Evolutionary conservation across 2,113 vertebrate genomes (phyloP).

Genomic region (Noctilio leporinus): DNA sequence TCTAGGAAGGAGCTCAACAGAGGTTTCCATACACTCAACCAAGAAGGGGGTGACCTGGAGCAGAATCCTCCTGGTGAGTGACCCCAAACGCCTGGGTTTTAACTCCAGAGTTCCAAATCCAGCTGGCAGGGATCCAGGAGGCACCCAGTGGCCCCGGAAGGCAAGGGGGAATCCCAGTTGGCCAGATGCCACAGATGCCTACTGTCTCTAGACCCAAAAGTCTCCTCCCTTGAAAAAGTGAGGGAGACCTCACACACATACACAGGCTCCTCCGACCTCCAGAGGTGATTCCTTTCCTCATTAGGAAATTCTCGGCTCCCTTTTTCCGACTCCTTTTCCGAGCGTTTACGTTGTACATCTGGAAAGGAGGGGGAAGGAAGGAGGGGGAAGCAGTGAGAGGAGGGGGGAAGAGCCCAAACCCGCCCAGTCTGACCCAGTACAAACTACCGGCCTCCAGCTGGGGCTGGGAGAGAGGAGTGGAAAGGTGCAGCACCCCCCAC

Average conservation of each 20-base stretch:
- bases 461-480: conserved; percentile 26
- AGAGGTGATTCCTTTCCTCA: conserved; percentile 71
- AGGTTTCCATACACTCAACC: neutral
- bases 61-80: neutral
- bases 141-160: conserved; percentile 59
- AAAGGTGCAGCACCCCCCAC: conserved; percentile 41
- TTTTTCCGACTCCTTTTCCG: conserved; percentile 72
- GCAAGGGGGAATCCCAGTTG: conserved; percentile 65
- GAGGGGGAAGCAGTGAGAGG: neutral
- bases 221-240: neutral
- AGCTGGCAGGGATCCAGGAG: conserved; percentile 47
- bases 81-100: neutral
- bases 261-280: conserved; percentile 27
- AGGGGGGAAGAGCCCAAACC: conserved; percentile 52
- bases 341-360: conserved; percentile 71
- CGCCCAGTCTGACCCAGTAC: conserved; percentile 62
- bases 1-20: neutral
- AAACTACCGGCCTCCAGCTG: conserved; percentile 53
- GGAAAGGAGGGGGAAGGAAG: conserved; percentile 48
- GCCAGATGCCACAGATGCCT: conserved; percentile 42
- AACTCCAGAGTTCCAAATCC: conserved; percentile 24
- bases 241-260: conserved; percentile 25
- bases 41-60: neutral
- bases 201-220: conserved; percentile 9
- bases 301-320: conserved; percentile 71